Base-by-base conservation (phyloP, 2,888 invertebrate species). In the Willowsia nigromaculata region DNA sequence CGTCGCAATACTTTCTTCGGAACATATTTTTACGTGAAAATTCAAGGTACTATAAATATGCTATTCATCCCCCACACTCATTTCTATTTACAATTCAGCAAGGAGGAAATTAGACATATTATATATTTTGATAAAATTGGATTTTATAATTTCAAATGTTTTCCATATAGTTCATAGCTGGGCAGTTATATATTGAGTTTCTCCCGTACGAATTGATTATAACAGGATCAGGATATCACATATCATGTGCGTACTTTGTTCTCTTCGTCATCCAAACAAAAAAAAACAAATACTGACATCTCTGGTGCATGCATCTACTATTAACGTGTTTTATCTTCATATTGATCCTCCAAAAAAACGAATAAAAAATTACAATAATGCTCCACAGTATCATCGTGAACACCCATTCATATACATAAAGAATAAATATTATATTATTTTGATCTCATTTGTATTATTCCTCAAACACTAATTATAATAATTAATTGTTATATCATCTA, bases 381-480 rank as follows among this genome's bases (percentile, higher is more conserved):
- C 65, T 82, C 82, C 62, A 30, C 82, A 80, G 80, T 65, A 82
- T 82, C 82, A 47, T 82, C 65, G 47, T 62, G 33, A 81, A 59
- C 82, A 76, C 82, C 88, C 65, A 74, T 88, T 83, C 74, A 83
- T 82, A 43, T 40, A 53, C n/a, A 76, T 40, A 18, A 65, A n/a
- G n/a, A 65, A 50, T 50, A 74, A 81, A 85, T 89, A 89, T 89
- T 85, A 43, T 85, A 37, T 89, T n/a, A n/a, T n/a, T n/a, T n/a
- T 89, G 89, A 89, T 89, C 89, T 89, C 89, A 89, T 89, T 74
- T 85, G 89, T 89, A 89, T 89, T 89, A 89, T 89, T 89, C 89
- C 89, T 89, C 85, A 85, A 85, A 80, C 30, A 78, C 53, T 53
- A 78, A 56, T 56, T 53, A 27, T 40, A 53, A 47, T 74, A 40